These are phyloP conservation scores for Oriolus oriolus DNA, from an alignment of 2,113 vertebrate genomes.

Conservation along the genomic window DNA sequence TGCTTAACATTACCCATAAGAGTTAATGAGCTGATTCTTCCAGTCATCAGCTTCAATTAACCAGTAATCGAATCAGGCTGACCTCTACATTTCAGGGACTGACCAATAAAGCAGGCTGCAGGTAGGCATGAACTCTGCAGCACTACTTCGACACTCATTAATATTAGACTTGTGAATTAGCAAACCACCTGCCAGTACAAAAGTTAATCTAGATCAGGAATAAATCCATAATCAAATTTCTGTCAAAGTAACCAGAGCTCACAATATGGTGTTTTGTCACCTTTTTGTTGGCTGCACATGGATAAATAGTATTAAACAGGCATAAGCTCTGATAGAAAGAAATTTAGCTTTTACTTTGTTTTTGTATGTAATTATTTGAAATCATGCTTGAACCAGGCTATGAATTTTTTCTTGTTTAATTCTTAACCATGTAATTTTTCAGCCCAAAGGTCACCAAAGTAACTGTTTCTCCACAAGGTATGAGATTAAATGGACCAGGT, in stretches of 20 bases:
- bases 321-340: neutral
- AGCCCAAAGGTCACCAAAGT: neutral
- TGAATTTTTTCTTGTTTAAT: neutral
- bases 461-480: neutral
- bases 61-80: neutral
- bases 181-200: neutral
- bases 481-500: neutral
- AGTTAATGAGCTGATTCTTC: constrained; percentile 35
- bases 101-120: neutral
- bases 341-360: neutral
- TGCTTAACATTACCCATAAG: neutral
- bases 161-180: neutral
- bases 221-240: neutral
- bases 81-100: neutral
- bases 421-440: neutral
- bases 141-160: neutral
- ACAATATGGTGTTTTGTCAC: neutral
- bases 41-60: constrained; percentile 5
- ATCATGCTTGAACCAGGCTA: neutral
- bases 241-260: neutral
- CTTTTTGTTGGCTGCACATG: neutral
- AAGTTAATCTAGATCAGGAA: neutral
- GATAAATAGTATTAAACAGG: neutral
- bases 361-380: neutral
- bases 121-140: neutral